Conservation (phyloP, 2,888 invertebrate genomes). For the Deilephila porcellus region DNA sequence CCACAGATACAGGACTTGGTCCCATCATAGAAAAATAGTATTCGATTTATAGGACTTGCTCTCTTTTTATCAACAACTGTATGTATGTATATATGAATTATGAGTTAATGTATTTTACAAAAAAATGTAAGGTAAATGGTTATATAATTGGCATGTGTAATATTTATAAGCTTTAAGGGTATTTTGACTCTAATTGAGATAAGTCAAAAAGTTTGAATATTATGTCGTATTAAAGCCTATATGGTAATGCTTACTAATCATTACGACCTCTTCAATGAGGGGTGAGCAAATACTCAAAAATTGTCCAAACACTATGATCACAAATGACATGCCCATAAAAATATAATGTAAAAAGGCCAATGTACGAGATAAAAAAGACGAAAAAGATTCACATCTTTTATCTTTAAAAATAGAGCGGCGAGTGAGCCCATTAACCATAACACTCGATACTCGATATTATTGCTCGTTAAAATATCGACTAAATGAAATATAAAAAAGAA, state of each 20-base stretch:
- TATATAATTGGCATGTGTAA: no score
- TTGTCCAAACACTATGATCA: background rate
- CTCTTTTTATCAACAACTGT: background rate
- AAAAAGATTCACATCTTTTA: background rate
- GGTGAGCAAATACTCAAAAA: background rate
- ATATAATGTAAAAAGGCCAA: background rate
- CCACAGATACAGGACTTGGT: background rate
- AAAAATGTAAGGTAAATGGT: no score
- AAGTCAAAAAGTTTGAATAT: no score
- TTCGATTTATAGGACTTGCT: background rate
- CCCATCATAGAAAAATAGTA: background rate
- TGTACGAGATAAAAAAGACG: background rate
- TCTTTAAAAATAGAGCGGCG: slow-evolving; percentile 7
- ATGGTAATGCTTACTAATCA: no score
- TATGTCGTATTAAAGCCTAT: no score
- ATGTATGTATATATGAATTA: background rate
- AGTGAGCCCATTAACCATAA: background rate
- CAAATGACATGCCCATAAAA: background rate
- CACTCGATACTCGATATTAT: background rate
- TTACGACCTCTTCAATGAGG: background rate
- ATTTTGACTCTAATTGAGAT: no score
- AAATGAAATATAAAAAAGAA: slow-evolving; percentile 38
- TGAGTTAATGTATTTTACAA: no score
- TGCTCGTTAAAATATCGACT: slow-evolving; percentile 7
- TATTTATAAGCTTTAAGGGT: no score